phyloP scores from a whole-genome alignment of 2,888 invertebrate species.

The Rhaphigaster nebulosa region DNA sequence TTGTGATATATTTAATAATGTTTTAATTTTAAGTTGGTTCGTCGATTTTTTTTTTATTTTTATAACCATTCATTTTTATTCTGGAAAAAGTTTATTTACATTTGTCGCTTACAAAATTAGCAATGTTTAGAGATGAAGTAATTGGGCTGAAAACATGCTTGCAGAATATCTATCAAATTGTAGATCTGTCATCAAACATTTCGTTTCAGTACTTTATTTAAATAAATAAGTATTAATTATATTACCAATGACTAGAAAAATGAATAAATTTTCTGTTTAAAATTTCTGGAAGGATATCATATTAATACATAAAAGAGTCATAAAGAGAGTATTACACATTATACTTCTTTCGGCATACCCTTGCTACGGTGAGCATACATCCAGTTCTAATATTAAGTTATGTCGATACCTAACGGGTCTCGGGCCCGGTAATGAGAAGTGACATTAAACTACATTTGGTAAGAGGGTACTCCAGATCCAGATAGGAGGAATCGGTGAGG shows the following conservation, averaged over 20 bases:
- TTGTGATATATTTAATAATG: too few relatives aligned
- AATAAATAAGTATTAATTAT: not conserved
- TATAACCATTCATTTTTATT: too few relatives aligned
- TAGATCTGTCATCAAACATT: too few relatives aligned
- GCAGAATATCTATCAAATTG: too few relatives aligned
- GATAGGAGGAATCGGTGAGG: not conserved
- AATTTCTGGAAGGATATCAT: not conserved
- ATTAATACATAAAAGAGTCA: not conserved
- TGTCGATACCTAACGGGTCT: not conserved
- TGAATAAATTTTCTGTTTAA: not conserved
- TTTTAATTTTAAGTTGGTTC: too few relatives aligned
- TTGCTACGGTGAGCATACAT: not conserved
- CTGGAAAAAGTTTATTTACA: too few relatives aligned
- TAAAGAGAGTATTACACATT: not conserved
- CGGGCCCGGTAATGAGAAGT: conserved; percentile 6
- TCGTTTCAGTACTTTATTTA: too few relatives aligned
- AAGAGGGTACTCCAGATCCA: not conserved
- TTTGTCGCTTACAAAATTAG: too few relatives aligned
- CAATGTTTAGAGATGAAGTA: too few relatives aligned
- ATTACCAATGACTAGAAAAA: not conserved
- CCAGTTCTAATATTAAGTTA: not conserved
- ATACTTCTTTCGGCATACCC: not conserved
- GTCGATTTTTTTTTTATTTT: too few relatives aligned
- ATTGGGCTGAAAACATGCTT: too few relatives aligned
- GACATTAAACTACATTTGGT: not conserved